Conservation (phyloP, 2,888 invertebrate genomes). For the Campaea margaritaria region DNA sequence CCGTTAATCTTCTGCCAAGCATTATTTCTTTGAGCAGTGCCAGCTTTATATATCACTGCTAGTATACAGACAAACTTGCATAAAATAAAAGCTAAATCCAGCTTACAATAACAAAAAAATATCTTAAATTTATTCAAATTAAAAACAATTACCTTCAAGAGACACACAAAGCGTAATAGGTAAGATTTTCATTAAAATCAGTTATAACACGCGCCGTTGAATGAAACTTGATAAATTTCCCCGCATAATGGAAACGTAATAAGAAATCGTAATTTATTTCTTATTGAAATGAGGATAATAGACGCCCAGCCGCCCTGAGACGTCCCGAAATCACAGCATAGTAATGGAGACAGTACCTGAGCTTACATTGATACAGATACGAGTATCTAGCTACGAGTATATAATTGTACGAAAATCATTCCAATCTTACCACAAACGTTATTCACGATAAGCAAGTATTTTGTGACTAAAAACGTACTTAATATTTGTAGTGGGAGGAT, state of each 20-base stretch:
- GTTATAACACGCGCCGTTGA: conserved; percentile 68
- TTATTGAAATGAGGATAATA: conserved; percentile 84
- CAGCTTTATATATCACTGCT: too few species aligned
- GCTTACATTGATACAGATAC: not conserved
- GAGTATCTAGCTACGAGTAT: too few species aligned
- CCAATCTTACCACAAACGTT: too few species aligned
- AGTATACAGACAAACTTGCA: too few species aligned
- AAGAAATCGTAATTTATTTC: conserved; percentile 85
- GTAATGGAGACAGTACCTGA: conserved; percentile 16
- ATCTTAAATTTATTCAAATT: conserved; percentile 13
- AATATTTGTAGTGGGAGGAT: too few species aligned
- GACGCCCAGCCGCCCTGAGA: conserved; percentile 70
- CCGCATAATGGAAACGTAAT: conserved; percentile 81
- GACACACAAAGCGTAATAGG: conserved; percentile 45
- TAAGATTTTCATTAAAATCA: conserved; percentile 72
- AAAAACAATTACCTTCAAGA: conserved; percentile 34
- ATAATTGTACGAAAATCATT: too few species aligned
- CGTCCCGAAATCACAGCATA: conserved; percentile 43
- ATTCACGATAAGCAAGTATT: too few species aligned
- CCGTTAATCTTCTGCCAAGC: conserved; percentile 6
- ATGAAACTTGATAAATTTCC: conserved; percentile 79
- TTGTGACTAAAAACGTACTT: too few species aligned
- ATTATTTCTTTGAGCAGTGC: not conserved
- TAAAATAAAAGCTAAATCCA: not conserved
- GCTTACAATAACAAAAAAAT: not conserved